A percentile compares a stretch with the other conserved stretches of the same genome.
Evolutionary conservation across 2,113 vertebrate species (phyloP).

Genomic region (Electrona antarctica): DNA sequence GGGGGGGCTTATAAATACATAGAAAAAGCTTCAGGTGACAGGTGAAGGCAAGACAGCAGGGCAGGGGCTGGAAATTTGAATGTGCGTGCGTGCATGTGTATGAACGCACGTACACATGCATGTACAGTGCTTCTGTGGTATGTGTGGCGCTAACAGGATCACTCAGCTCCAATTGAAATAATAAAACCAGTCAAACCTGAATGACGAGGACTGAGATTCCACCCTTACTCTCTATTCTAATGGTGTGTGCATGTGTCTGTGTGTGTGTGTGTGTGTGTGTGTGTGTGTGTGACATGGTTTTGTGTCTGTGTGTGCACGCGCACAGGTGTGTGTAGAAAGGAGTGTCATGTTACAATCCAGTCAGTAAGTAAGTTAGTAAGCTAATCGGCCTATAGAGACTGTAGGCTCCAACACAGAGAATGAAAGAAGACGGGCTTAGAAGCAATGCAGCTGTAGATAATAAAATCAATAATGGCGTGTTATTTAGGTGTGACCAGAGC

Average conservation of each 20-base stretch:
- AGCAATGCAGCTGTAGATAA: too few relatives aligned
- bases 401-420: not conserved
- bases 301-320: not conserved
- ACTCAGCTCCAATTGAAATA: slow-evolving; percentile 13
- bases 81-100: not conserved
- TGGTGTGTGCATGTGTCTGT: not conserved
- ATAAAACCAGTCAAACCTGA: slow-evolving; percentile 60
- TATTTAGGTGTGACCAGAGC: too few relatives aligned
- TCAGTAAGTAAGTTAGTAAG: slow-evolving; percentile 5
- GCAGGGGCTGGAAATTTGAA: not conserved
- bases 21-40: too few relatives aligned
- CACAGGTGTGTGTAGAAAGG: slow-evolving; percentile 21
- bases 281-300: not conserved
- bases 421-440: too few relatives aligned
- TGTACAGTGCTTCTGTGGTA: slow-evolving; percentile 2
- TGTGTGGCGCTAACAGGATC: slow-evolving; percentile 19
- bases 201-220: slow-evolving; percentile 40
- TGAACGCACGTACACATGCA: too few relatives aligned
- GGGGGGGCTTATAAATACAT: too few relatives aligned
- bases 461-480: too few relatives aligned
- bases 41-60: not conserved
- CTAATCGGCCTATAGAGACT: not conserved
- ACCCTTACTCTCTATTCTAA: not conserved
- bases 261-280: not conserved
- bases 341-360: slow-evolving; percentile 47